Evolutionary conservation across 1,140 invertebrate genomes (phyloP).

Genomic region (Achatina immaculata): DNA sequence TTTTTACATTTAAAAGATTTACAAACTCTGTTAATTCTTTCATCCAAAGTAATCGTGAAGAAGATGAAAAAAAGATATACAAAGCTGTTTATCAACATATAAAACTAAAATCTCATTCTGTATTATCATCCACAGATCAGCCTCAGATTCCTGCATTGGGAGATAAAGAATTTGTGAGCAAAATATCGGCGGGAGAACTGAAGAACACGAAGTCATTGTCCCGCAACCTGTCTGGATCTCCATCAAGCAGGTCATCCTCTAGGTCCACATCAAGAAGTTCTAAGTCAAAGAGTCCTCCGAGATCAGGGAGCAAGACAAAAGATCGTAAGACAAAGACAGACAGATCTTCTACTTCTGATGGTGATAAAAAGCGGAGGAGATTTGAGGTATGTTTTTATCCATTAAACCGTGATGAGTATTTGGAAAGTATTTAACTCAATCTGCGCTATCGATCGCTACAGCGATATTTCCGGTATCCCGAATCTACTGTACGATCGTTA

Average conservation of each 20-base stretch:
- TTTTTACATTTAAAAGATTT: no score
- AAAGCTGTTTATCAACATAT: no score
- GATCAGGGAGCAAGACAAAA: constrained; percentile 37
- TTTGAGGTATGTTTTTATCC: constrained; percentile 46
- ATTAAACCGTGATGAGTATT: neutral
- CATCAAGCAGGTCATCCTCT: constrained; percentile 44
- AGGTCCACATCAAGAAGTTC: constrained; percentile 34
- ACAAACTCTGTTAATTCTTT: no score
- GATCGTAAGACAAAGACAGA: constrained; percentile 22
- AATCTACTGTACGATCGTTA: no score
- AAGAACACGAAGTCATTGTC: neutral
- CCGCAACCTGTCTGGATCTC: constrained; percentile 36
- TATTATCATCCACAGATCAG: neutral
- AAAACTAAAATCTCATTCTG: no score
- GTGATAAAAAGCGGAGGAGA: constrained; percentile 46
- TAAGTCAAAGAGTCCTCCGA: constrained; percentile 40
- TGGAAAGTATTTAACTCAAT: no score
- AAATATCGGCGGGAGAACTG: neutral
- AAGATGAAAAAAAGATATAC: no score
- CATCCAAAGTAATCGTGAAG: no score
- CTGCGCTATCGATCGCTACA: no score
- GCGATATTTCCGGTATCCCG: no score
- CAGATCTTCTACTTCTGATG: constrained; percentile 27
- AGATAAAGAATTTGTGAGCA: neutral
- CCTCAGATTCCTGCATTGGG: no score